Conservation (phyloP, 2,888 invertebrate genomes). For the Furcula furcula region DNA sequence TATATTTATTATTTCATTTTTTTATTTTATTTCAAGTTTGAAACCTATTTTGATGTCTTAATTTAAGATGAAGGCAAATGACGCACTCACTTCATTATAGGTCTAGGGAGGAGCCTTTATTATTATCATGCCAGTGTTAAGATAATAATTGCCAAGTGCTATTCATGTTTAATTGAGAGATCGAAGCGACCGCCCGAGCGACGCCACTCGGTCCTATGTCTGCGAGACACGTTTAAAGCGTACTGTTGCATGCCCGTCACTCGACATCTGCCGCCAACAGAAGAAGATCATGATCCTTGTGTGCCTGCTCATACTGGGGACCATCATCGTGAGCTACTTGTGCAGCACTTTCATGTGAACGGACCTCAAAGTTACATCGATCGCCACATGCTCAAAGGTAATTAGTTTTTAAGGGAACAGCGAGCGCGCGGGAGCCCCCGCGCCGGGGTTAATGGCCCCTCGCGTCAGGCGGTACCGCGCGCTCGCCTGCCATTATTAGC, state of each 20-base stretch:
- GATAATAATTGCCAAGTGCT: too few species aligned
- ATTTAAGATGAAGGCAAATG: constrained; percentile 58
- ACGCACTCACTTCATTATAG: constrained; percentile 59
- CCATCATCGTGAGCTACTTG: constrained; percentile 88
- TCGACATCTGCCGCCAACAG: constrained; percentile 78
- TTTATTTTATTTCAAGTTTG: constrained; percentile 50
- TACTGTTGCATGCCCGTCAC: constrained; percentile 70
- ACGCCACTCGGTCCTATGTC: constrained; percentile 26
- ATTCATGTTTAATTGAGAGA: too few species aligned
- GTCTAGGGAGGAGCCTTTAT: constrained; percentile 15
- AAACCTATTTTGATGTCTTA: constrained; percentile 8
- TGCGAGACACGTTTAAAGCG: constrained; percentile 60
- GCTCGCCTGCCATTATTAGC: constrained; percentile 55
- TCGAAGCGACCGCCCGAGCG: constrained; percentile 33
- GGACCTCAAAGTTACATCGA: constrained; percentile 36
- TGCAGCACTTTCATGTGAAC: constrained; percentile 83
- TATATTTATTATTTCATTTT: constrained; percentile 74
- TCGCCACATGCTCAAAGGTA: constrained; percentile 73
- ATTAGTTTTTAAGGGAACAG: constrained; percentile 30
- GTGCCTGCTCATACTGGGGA: constrained; percentile 92
- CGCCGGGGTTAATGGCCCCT: too few species aligned
- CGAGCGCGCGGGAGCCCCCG: constrained; percentile 43
- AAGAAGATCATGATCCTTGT: constrained; percentile 96
- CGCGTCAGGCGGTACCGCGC: constrained; percentile 23
- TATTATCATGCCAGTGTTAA: constrained; percentile 11